Evolutionary conservation across 2,888 invertebrate genomes (phyloP).

Genomic region (Chromoteleia sp.): DNA sequence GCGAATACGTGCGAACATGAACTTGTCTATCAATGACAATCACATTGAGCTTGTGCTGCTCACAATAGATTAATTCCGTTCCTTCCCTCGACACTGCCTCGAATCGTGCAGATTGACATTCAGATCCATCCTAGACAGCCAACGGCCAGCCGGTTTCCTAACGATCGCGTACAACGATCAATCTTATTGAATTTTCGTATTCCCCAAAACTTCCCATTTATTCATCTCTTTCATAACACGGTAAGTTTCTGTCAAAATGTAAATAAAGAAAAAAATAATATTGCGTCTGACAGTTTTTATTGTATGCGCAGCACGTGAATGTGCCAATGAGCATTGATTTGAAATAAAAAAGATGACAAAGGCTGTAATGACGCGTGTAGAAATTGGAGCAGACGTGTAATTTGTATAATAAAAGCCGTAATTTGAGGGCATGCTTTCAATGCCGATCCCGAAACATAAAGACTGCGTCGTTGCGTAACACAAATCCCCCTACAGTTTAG

Average conservation of each 20-base stretch:
- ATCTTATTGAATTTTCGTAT: background rate
- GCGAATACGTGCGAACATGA: slow-evolving; percentile 64
- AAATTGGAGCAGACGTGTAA: slow-evolving; percentile 63
- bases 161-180: slow-evolving; percentile 8
- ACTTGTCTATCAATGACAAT: slow-evolving; percentile 71
- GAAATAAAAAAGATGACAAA: slow-evolving; percentile 47
- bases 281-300: background rate
- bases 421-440: slow-evolving; percentile 69
- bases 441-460: slow-evolving; percentile 68
- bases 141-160: slow-evolving; percentile 60
- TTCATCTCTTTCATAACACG: slow-evolving; percentile 1
- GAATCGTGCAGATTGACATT: slow-evolving; percentile 75
- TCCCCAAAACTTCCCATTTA: background rate
- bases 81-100: slow-evolving; percentile 66
- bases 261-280: background rate
- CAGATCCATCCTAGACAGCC: slow-evolving; percentile 73
- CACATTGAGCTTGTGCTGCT: slow-evolving; percentile 68
- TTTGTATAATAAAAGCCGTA: slow-evolving; percentile 67
- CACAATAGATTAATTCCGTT: slow-evolving; percentile 69
- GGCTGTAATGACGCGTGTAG: slow-evolving; percentile 37
- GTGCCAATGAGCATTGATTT: slow-evolving; percentile 38
- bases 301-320: slow-evolving; percentile 20
- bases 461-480: slow-evolving; percentile 62
- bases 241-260: slow-evolving; percentile 4
- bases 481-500: slow-evolving; percentile 65